Evolutionary conservation across 1,140 invertebrate species (phyloP).

Genomic region (Danaus melanippus): DNA sequence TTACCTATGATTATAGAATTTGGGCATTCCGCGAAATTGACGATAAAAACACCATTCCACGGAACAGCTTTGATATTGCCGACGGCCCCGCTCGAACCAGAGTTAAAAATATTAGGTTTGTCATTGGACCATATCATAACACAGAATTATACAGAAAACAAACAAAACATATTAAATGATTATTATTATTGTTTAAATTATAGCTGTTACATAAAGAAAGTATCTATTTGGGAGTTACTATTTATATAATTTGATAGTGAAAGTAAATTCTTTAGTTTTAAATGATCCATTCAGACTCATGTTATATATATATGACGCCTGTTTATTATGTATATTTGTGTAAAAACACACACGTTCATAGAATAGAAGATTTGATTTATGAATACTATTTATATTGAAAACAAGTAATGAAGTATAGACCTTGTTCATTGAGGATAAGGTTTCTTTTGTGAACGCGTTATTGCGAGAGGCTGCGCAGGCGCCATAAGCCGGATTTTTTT

Average conservation of each 20-base stretch:
- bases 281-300: too few species aligned
- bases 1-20: slow-evolving; percentile 16
- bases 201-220: too few species aligned
- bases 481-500: slow-evolving; percentile 56
- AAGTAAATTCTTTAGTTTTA: too few species aligned
- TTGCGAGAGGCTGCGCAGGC: slow-evolving; percentile 36
- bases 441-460: neutral
- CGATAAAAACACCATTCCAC: slow-evolving; percentile 13
- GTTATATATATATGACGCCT: slow-evolving; percentile 37
- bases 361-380: slow-evolving; percentile 60
- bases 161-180: too few species aligned
- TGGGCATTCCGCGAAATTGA: slow-evolving; percentile 17
- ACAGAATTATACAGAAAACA: too few species aligned
- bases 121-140: slow-evolving; percentile 4
- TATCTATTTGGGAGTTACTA: too few species aligned
- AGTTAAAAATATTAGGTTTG: slow-evolving; percentile 13
- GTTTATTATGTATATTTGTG: slow-evolving; percentile 40
- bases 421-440: slow-evolving; percentile 17
- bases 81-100: slow-evolving; percentile 8
- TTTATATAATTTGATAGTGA: too few species aligned
- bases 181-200: too few species aligned
- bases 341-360: slow-evolving; percentile 57
- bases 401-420: slow-evolving; percentile 10
- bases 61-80: slow-evolving; percentile 26
- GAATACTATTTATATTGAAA: slow-evolving; percentile 1